Percentiles rank a stretch among this genome's conserved stretches.
phyloP scores from a whole-genome alignment of 2,888 invertebrate species.

The Tenthredo mesomela region DNA sequence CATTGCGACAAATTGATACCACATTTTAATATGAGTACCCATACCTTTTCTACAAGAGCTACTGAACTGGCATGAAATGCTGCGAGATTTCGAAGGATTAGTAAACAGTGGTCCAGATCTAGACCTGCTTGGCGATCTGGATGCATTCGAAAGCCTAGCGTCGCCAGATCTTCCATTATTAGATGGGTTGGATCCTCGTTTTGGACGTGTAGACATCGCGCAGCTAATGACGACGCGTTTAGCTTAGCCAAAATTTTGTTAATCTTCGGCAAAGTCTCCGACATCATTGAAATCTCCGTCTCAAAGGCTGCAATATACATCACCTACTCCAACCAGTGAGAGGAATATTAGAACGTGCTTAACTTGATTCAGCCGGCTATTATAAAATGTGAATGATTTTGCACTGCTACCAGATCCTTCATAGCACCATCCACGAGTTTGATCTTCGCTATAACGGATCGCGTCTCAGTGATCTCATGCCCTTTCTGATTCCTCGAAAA shows the following conservation, averaged over 20 bases:
- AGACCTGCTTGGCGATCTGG: neutral
- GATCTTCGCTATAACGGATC: constrained; percentile 69
- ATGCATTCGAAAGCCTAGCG: neutral
- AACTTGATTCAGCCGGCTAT: neutral
- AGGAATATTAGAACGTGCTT: neutral
- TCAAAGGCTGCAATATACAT: constrained; percentile 63
- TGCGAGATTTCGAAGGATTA: neutral
- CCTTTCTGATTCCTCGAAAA: constrained; percentile 57
- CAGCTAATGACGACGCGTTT: neutral
- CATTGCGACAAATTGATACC: too few species aligned
- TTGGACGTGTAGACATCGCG: neutral
- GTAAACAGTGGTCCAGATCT: neutral
- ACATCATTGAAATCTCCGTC: constrained; percentile 72
- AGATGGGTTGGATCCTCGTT: neutral
- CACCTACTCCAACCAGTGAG: constrained; percentile 61
- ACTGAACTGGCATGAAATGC: neutral
- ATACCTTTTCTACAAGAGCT: neutral
- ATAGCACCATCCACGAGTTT: constrained; percentile 67
- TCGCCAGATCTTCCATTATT: neutral
- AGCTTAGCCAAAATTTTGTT: constrained; percentile 62
- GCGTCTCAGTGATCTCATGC: constrained; percentile 61
- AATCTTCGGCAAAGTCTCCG: constrained; percentile 69
- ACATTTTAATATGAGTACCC: neutral
- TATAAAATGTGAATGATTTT: neutral
- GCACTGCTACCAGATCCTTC: neutral